These are phyloP conservation scores for Phasianus colchicus DNA, from an alignment of 2,113 vertebrate genomes.

Conservation along the genomic window DNA sequence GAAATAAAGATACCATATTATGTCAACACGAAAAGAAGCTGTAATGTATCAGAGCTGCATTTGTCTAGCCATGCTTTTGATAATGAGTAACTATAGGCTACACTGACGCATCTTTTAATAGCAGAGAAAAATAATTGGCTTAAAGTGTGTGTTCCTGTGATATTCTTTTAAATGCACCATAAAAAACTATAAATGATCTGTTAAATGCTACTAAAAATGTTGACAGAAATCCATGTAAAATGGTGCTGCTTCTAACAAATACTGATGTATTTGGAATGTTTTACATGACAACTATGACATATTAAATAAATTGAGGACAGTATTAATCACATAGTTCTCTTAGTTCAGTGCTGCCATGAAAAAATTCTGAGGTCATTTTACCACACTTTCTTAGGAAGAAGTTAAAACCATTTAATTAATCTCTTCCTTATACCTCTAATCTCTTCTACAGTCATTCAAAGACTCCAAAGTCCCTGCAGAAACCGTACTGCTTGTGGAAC, in stretches of 20 bases:
- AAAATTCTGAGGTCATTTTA: background rate
- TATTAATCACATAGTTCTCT: background rate
- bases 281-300: background rate
- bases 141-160: background rate
- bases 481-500: background rate
- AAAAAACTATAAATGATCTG: background rate
- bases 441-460: background rate
- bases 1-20: background rate
- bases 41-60: background rate
- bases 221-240: background rate
- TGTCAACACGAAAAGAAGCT: background rate
- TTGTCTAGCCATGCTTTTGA: background rate
- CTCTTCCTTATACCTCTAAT: background rate
- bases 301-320: background rate
- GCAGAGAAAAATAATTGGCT: background rate
- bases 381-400: accelerated
- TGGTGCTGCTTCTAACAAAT: background rate
- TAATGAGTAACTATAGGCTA: background rate
- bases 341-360: background rate
- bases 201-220: background rate
- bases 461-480: background rate
- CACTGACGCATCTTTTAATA: background rate
- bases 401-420: background rate
- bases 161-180: background rate
- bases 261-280: background rate